A percentile compares a stretch with the other conserved stretches of the same genome.
phyloP scores from a whole-genome alignment of 2,113 vertebrate genomes.

The Cinclus cinclus region DNA sequence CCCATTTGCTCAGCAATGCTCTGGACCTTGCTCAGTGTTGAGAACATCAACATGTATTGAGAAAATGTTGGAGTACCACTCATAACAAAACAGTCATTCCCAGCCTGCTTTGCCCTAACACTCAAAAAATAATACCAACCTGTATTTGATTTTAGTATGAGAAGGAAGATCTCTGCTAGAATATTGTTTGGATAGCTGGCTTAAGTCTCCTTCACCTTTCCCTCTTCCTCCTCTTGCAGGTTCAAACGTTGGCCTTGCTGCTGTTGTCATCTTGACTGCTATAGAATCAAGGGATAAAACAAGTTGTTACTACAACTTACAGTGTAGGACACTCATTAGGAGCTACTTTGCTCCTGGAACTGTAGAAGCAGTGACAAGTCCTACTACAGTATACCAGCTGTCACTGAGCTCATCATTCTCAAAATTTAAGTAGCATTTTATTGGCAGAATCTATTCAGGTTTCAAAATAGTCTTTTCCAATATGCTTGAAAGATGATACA shows the following conservation, averaged over 20 bases:
- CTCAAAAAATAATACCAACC: slow-evolving; percentile 68
- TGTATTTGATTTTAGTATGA: slow-evolving; percentile 98
- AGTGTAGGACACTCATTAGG: background rate
- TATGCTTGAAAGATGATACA: background rate
- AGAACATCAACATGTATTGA: rapidly evolving
- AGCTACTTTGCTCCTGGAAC: background rate
- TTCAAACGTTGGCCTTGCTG: slow-evolving; percentile 96
- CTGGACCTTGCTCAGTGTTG: background rate
- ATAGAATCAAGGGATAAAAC: background rate
- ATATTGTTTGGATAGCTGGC: slow-evolving; percentile 95
- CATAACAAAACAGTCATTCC: background rate
- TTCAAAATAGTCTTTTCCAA: background rate
- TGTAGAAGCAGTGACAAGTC: background rate
- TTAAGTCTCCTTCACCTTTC: slow-evolving; percentile 96
- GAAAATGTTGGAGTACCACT: background rate
- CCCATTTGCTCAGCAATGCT: background rate
- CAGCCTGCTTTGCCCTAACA: background rate
- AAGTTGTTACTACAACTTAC: background rate
- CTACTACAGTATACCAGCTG: background rate
- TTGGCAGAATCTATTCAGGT: background rate
- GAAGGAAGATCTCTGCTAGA: slow-evolving; percentile 96
- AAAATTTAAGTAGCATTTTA: background rate
- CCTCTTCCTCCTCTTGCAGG: slow-evolving; percentile 94
- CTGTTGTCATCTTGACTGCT: slow-evolving; percentile 90
- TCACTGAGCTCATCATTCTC: rapidly evolving